A percentile compares a stretch with the other conserved stretches of the same genome.
phyloP scores from a whole-genome alignment of 2,888 invertebrate genomes.

The Diarsia dahlii region DNA sequence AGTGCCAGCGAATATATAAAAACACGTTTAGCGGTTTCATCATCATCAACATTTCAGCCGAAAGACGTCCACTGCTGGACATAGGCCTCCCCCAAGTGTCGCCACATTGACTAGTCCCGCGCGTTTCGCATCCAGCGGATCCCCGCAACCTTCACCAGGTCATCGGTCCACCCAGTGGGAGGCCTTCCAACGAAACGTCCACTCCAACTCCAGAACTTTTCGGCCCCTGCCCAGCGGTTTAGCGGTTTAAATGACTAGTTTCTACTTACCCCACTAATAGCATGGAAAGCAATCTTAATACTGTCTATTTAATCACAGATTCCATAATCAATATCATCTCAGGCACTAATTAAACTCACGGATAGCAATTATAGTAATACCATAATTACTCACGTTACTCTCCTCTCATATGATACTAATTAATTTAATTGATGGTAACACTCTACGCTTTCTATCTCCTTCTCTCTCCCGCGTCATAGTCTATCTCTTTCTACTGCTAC shows the following conservation, averaged over 20 bases:
- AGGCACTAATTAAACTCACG: slow-evolving; percentile 17
- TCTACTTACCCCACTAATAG: neutral
- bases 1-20: neutral
- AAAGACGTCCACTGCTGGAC: too few species aligned
- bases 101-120: too few species aligned
- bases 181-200: too few species aligned
- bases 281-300: neutral
- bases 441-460: slow-evolving; percentile 9
- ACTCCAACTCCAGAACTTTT: too few species aligned
- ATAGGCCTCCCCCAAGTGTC: too few species aligned
- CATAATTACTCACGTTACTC: slow-evolving; percentile 8
- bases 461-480: neutral
- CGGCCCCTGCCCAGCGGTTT: too few species aligned
- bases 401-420: slow-evolving; percentile 39
- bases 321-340: slow-evolving; percentile 11
- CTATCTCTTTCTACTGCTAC: slow-evolving; percentile 13
- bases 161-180: too few species aligned
- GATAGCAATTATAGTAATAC: slow-evolving; percentile 22
- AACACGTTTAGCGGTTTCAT: neutral
- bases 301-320: slow-evolving; percentile 6
- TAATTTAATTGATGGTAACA: slow-evolving; percentile 62
- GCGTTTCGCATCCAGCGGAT: too few species aligned
- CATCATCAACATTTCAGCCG: too few species aligned
- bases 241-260: neutral
- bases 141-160: too few species aligned